These are phyloP conservation scores for Pammene fasciana DNA, from an alignment of 2,888 invertebrate species.

Conservation along the genomic window DNA sequence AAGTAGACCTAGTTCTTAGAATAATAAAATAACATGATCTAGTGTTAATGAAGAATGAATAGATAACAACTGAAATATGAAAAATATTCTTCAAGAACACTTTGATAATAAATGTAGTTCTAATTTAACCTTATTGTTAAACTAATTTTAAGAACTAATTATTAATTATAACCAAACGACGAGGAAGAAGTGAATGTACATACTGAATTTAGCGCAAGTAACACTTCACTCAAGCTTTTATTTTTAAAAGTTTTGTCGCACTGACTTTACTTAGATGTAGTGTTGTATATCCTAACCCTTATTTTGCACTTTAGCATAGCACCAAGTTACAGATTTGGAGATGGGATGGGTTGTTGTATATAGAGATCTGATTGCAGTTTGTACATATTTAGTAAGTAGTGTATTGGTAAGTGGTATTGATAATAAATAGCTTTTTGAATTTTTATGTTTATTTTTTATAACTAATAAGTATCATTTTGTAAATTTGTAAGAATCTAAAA, in stretches of 20 bases:
- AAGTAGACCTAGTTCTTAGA: slow-evolving; percentile 19
- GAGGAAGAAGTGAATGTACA: slow-evolving; percentile 22
- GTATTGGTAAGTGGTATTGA: slow-evolving; percentile 27
- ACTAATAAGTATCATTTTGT: not conserved
- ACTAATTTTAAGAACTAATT: slow-evolving; percentile 23
- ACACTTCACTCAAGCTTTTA: slow-evolving; percentile 11
- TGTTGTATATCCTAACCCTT: slow-evolving; percentile 36
- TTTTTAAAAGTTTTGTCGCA: slow-evolving; percentile 8
- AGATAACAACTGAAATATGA: not conserved
- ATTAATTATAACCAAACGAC: not conserved
- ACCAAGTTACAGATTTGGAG: slow-evolving; percentile 34
- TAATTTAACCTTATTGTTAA: slow-evolving; percentile 15
- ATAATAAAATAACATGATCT: slow-evolving; percentile 7
- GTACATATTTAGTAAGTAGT: slow-evolving; percentile 33
- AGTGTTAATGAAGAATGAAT: slow-evolving; percentile 23
- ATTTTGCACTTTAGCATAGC: slow-evolving; percentile 25
- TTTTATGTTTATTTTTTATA: not conserved
- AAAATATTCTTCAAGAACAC: slow-evolving; percentile 15
- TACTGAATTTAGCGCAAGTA: slow-evolving; percentile 27
- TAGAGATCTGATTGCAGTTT: slow-evolving; percentile 26
- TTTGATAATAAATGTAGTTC: not conserved
- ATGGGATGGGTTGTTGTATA: slow-evolving; percentile 36
- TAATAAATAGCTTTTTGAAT: not conserved
- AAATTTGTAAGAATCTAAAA: no score
- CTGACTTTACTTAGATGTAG: slow-evolving; percentile 32